Percentiles rank a stretch among this genome's conserved stretches.
Evolutionary conservation across 1,140 invertebrate genomes (phyloP).

Genomic region (Contarinia nasturtii): DNA sequence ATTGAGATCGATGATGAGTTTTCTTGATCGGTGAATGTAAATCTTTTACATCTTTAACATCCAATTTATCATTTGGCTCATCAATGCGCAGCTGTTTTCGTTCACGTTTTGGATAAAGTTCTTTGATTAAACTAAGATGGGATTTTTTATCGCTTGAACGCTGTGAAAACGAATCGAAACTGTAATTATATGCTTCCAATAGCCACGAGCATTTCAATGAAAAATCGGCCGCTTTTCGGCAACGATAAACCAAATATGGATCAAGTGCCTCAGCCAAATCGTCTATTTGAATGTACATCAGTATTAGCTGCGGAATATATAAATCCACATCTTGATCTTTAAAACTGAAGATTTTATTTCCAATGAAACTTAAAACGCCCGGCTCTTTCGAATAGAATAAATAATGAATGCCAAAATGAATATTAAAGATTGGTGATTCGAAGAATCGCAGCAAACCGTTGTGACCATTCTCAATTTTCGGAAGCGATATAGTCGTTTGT

Average conservation of each 20-base stretch:
- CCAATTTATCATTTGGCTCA: slow-evolving; percentile 30
- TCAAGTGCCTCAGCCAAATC: slow-evolving; percentile 87
- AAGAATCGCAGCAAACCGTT: slow-evolving; percentile 69
- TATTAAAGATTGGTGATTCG: slow-evolving; percentile 92
- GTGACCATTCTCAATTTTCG: slow-evolving; percentile 23
- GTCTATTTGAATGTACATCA: slow-evolving; percentile 96
- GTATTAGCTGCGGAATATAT: slow-evolving; percentile 92
- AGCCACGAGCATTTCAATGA: slow-evolving; percentile 90
- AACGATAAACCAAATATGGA: slow-evolving; percentile 88
- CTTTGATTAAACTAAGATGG: slow-evolving; percentile 26
- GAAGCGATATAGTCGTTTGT: slow-evolving; percentile 2
- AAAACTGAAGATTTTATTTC: slow-evolving; percentile 94
- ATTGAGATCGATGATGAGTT: slow-evolving; percentile 56
- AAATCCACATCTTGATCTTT: slow-evolving; percentile 83
- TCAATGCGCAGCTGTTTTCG: slow-evolving; percentile 11
- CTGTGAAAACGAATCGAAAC: slow-evolving; percentile 14
- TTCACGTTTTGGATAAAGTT: slow-evolving; percentile 19
- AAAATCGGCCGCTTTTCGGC: slow-evolving; percentile 85
- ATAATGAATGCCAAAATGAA: slow-evolving; percentile 95
- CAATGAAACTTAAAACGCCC: slow-evolving; percentile 88
- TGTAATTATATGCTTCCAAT: slow-evolving; percentile 62
- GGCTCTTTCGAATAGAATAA: slow-evolving; percentile 97
- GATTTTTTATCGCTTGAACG: slow-evolving; percentile 11
- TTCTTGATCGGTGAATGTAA: slow-evolving; percentile 16
- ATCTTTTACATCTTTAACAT: neutral